Conservation (phyloP, 2,113 vertebrate genomes). For the Mustela nigripes region DNA sequence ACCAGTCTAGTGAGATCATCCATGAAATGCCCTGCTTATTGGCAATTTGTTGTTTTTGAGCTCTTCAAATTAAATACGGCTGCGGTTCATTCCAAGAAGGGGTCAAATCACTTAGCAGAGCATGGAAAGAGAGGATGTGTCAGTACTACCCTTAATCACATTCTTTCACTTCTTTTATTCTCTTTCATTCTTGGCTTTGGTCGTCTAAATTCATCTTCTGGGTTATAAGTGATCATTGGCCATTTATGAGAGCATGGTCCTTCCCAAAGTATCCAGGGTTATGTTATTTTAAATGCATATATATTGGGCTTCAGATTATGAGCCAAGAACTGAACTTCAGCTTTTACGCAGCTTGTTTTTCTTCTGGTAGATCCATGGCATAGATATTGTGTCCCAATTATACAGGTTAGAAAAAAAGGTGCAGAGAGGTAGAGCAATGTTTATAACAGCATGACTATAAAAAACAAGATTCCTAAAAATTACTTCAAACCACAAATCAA, state of each 20-base stretch:
- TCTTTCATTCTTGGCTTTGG: background rate
- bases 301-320: background rate
- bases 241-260: background rate
- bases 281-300: slow-evolving; percentile 26
- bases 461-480: slow-evolving; percentile 21
- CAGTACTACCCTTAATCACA: slow-evolving; percentile 14
- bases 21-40: slow-evolving; percentile 40
- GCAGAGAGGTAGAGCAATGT: background rate
- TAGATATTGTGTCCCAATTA: background rate
- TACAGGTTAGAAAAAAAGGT: background rate
- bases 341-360: background rate
- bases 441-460: background rate
- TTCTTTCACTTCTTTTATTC: slow-evolving; percentile 53
- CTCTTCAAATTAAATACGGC: slow-evolving; percentile 59
- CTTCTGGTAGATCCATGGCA: background rate
- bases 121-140: background rate
- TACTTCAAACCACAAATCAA: background rate
- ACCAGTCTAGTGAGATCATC: slow-evolving; percentile 42
- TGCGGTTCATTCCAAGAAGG: slow-evolving; percentile 37
- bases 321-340: background rate
- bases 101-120: slow-evolving; percentile 58
- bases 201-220: slow-evolving; percentile 50
- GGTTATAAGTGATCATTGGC: background rate
- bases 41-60: slow-evolving; percentile 51
- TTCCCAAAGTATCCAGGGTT: background rate